Conservation (phyloP, 2,888 invertebrate species). For the Polietes domitor region DNA sequence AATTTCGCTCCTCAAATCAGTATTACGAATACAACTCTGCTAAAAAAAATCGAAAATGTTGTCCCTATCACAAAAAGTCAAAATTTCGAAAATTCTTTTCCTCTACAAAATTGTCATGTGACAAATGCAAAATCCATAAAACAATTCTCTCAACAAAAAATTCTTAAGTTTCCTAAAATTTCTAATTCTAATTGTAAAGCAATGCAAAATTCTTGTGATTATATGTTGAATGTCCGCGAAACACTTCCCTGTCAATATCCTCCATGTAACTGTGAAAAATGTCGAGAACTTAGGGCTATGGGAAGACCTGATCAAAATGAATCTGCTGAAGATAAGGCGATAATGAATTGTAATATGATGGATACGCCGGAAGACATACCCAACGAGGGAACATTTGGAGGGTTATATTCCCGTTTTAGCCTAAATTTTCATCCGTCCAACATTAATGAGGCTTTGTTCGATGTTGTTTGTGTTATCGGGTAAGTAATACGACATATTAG, state of each 20-base stretch:
- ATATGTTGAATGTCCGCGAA: neutral
- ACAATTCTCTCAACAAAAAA: too few species aligned
- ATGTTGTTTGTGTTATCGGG: conserved; percentile 64
- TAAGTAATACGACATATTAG: conserved; percentile 64
- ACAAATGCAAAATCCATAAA: too few species aligned
- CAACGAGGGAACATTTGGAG: neutral
- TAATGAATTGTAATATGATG: neutral
- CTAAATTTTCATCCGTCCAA: neutral
- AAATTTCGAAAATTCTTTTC: too few species aligned
- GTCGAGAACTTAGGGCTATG: conserved; percentile 46
- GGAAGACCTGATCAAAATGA: neutral
- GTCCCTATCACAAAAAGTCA: too few species aligned
- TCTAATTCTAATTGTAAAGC: too few species aligned
- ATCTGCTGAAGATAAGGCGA: neutral
- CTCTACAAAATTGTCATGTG: too few species aligned
- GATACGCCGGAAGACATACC: too few species aligned
- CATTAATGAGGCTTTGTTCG: conserved; percentile 45
- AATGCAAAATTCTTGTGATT: conserved; percentile 44
- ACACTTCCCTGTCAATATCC: conserved; percentile 51
- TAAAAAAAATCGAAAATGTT: too few species aligned
- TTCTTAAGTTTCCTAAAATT: too few species aligned
- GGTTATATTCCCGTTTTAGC: neutral
- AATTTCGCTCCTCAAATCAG: too few species aligned
- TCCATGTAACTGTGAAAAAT: conserved; percentile 71
- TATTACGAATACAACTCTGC: too few species aligned